These are phyloP conservation scores for Oreochromis grahami DNA, from an alignment of 2,797 vertebrate genomes.

Conservation along the genomic window DNA sequence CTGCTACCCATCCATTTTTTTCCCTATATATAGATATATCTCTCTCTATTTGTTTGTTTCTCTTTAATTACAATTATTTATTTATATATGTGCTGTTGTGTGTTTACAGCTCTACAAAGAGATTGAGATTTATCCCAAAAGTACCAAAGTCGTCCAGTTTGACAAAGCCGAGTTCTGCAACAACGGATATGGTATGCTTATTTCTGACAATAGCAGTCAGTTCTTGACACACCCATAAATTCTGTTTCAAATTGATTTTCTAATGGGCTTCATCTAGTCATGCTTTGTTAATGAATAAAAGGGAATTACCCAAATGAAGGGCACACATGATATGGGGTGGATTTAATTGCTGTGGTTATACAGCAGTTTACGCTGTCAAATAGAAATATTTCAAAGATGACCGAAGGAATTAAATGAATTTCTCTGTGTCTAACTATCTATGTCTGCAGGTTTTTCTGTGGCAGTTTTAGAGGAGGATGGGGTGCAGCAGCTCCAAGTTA, in stretches of 20 bases:
- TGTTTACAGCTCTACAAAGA: conserved; percentile 90
- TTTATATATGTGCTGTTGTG: conserved; percentile 18
- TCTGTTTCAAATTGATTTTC: conserved; percentile 40
- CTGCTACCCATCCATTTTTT: not conserved
- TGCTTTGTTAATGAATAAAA: conserved; percentile 39
- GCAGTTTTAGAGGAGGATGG: conserved; percentile 88
- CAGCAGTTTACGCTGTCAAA: conserved; percentile 4
- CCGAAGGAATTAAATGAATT: not conserved
- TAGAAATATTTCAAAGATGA: not conserved
- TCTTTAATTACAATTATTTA: not conserved
- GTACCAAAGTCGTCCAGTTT: conserved; percentile 83
- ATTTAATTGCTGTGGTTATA: conserved; percentile 17
- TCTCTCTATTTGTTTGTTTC: not conserved
- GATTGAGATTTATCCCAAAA: conserved; percentile 92
- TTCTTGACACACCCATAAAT: not conserved
- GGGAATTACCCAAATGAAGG: not conserved
- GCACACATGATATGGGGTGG: conserved; percentile 14
- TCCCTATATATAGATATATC: not conserved
- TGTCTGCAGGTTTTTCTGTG: conserved; percentile 86
- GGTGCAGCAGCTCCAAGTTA: conserved; percentile 84
- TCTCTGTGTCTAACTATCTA: not conserved
- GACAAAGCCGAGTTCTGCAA: conserved; percentile 82
- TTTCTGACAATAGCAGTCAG: not conserved
- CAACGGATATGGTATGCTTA: conserved; percentile 86
- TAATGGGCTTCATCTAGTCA: conserved; percentile 48